Evolutionary conservation across 2,113 vertebrate genomes (phyloP).

Genomic region (Microtus ochrogaster): DNA sequence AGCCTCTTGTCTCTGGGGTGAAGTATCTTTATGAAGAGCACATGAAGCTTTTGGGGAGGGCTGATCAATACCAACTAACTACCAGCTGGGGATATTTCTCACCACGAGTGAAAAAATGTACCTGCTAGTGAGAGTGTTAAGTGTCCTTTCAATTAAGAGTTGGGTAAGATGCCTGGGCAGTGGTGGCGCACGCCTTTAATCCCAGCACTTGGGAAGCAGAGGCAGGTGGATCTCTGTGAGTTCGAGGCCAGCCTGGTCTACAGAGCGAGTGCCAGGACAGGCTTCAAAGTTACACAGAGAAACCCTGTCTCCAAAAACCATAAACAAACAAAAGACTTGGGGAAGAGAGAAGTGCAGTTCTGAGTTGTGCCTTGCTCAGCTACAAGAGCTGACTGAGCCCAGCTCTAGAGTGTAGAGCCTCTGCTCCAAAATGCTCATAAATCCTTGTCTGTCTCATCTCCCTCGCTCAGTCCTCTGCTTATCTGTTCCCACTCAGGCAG

Average conservation of each 20-base stretch:
- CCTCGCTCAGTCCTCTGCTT: background rate
- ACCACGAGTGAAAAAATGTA: background rate
- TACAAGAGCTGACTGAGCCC: background rate
- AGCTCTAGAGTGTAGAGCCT: background rate
- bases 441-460: background rate
- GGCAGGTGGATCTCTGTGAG: no score
- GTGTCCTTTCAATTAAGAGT: background rate
- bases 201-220: no score
- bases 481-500: background rate
- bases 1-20: background rate
- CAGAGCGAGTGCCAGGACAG: no score
- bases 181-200: no score
- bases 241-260: no score
- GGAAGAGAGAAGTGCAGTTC: background rate
- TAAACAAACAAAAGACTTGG: no score
- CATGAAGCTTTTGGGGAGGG: background rate
- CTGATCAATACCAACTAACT: background rate
- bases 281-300: no score
- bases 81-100: background rate
- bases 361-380: background rate
- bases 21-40: constrained; percentile 4
- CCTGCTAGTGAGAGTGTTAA: background rate
- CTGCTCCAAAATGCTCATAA: background rate
- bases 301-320: no score
- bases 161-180: background rate